A percentile compares a stretch with the other conserved stretches of the same genome.
These are phyloP conservation scores for Corythaeola cristata DNA, from an alignment of 2,113 vertebrate genomes.

Conservation along the genomic window DNA sequence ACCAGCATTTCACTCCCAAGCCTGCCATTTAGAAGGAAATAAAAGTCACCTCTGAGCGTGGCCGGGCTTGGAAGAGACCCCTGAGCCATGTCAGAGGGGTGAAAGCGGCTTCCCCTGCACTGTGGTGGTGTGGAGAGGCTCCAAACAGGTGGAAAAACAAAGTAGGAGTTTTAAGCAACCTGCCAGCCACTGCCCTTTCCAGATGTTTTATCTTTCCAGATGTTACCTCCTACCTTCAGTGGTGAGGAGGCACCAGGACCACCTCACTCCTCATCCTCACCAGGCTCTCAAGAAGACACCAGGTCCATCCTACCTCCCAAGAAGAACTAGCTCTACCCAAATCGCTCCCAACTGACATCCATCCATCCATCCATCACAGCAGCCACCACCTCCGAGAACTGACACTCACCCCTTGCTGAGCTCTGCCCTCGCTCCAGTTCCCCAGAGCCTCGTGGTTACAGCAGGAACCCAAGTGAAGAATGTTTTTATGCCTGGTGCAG, in stretches of 20 bases:
- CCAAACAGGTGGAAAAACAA: neutral
- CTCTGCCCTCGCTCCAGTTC: neutral
- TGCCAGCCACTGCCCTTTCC: neutral
- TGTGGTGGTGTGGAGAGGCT: neutral
- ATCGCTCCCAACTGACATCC: neutral
- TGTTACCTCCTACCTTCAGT: neutral
- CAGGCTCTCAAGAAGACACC: neutral
- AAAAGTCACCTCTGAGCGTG: neutral
- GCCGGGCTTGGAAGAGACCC: neutral
- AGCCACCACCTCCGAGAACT: neutral
- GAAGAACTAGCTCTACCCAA: neutral
- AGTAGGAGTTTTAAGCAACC: neutral
- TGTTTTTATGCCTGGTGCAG: neutral
- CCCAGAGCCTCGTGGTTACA: neutral
- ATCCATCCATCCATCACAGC: neutral
- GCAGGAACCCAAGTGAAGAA: neutral
- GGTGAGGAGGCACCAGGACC: neutral
- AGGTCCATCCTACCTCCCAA: neutral
- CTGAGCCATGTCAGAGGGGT: accelerated
- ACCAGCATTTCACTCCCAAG: neutral
- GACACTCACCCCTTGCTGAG: neutral
- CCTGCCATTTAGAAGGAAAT: neutral
- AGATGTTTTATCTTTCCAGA: neutral
- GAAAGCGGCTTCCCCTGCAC: neutral
- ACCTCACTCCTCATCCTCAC: neutral